These are phyloP conservation scores for Bombus superbus DNA, from an alignment of 1,140 invertebrate species.

Conservation along the genomic window DNA sequence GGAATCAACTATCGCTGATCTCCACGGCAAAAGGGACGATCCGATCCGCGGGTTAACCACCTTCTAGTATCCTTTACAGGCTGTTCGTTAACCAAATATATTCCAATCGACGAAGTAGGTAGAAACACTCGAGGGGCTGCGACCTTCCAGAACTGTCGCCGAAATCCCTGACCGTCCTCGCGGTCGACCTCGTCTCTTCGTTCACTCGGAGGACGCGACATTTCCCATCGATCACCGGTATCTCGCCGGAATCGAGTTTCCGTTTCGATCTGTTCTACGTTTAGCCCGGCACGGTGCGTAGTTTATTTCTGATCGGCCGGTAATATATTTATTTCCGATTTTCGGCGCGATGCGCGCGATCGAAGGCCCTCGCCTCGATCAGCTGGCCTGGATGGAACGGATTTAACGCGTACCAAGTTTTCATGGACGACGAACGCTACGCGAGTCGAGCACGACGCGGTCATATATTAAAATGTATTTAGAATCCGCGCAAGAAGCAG, in stretches of 20 bases:
- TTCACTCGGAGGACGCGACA: neutral
- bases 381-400: conserved; percentile 4
- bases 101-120: neutral
- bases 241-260: neutral
- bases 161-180: neutral
- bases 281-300: neutral
- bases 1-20: too few relatives aligned
- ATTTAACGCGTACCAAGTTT: conserved; percentile 21
- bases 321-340: conserved; percentile 19
- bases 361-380: conserved; percentile 3
- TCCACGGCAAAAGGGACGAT: too few relatives aligned
- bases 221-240: neutral
- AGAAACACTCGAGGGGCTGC: neutral
- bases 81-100: too few relatives aligned
- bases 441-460: neutral
- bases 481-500: conserved; percentile 49
- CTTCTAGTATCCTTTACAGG: too few relatives aligned
- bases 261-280: neutral
- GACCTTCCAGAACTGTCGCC: neutral
- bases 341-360: neutral
- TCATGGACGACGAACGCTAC: conserved; percentile 11
- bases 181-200: neutral
- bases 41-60: too few relatives aligned
- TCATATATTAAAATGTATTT: conserved; percentile 60
- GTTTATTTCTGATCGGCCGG: conserved; percentile 24